Evolutionary conservation across 2,797 vertebrate genomes (phyloP).

Genomic region (Pangasius djambal): DNA sequence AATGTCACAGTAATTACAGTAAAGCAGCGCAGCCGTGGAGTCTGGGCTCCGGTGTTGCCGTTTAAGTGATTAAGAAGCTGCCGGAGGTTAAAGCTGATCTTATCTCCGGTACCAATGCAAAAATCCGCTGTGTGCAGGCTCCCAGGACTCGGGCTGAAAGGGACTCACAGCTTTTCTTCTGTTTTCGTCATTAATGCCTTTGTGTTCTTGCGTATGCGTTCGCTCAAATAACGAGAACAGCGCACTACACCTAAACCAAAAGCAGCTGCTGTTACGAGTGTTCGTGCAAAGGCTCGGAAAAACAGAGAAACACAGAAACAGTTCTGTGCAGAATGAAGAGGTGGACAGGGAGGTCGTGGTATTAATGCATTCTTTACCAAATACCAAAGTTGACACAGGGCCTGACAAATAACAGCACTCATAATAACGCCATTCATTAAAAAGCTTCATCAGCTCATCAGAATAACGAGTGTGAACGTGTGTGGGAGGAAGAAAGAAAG

Average conservation of each 20-base stretch:
- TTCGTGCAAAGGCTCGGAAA: not conserved
- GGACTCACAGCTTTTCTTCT: not conserved
- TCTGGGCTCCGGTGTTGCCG: not conserved
- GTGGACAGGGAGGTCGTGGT: not conserved
- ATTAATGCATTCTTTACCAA: not conserved
- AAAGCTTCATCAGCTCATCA: not conserved
- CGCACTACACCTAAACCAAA: not conserved
- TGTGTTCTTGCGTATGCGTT: not conserved
- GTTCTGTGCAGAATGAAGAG: not conserved
- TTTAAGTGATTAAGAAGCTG: not conserved
- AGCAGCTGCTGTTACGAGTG: not conserved
- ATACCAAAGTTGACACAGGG: not conserved
- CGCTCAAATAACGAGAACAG: not conserved
- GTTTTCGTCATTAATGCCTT: slow-evolving; percentile 19
- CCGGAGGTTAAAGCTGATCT: not conserved
- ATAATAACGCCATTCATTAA: not conserved
- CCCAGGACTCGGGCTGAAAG: not conserved
- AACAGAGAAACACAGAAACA: not conserved
- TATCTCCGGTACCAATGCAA: not conserved
- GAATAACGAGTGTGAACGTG: not conserved
- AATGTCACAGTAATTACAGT: not conserved
- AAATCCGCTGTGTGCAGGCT: not conserved
- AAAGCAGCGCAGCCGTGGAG: not conserved
- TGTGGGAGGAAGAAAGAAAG: not conserved
- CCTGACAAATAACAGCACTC: not conserved